These are phyloP conservation scores for Lagopus leucura DNA, from an alignment of 2,113 vertebrate genomes.

Conservation along the genomic window DNA sequence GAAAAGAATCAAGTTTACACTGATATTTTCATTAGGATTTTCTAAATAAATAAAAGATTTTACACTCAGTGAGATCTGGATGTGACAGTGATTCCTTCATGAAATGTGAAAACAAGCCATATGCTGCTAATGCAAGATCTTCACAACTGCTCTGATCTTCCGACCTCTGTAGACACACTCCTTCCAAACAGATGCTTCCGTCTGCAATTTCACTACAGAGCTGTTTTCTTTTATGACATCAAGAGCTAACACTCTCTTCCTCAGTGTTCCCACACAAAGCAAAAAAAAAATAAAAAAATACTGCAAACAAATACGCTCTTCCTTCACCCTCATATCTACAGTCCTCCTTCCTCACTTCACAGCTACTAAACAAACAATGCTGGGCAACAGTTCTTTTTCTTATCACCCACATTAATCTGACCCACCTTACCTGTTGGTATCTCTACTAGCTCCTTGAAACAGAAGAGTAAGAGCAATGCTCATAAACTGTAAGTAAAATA, in stretches of 20 bases:
- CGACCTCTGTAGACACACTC: not conserved
- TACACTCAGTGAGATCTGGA: not conserved
- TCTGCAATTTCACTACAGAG: not conserved
- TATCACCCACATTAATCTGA: constrained; percentile 3
- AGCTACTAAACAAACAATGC: not conserved
- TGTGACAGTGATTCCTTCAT: not conserved
- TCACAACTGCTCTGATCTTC: not conserved
- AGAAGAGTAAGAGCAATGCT: not conserved
- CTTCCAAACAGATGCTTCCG: not conserved
- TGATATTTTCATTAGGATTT: not conserved
- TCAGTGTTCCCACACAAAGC: not conserved
- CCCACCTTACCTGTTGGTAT: not conserved
- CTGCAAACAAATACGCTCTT: not conserved
- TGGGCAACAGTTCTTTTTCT: not conserved
- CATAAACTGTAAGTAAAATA: not conserved
- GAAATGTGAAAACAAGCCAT: not conserved
- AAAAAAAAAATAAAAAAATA: not conserved
- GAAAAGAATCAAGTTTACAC: not conserved
- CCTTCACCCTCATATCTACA: not conserved
- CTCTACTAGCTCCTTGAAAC: not conserved
- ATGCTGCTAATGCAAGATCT: not conserved
- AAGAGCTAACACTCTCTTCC: not conserved
- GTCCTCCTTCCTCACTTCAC: not conserved
- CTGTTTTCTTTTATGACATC: not conserved
- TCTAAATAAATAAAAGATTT: not conserved